phyloP scores from a whole-genome alignment of 2,113 vertebrate species.

The Probosciger aterrimus region DNA sequence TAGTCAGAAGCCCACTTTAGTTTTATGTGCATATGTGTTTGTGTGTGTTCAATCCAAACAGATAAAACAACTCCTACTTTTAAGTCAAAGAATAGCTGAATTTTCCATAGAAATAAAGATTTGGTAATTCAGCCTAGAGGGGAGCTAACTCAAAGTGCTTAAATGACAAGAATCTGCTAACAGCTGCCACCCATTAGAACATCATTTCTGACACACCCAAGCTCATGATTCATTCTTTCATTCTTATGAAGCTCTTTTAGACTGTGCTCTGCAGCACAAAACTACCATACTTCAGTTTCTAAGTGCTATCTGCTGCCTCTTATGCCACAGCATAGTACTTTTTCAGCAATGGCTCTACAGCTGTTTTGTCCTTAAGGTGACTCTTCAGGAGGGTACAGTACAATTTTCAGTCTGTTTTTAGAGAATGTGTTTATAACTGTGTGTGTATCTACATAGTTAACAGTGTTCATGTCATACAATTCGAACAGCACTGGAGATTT shows the following conservation, averaged over 20 bases:
- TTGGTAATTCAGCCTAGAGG: background rate
- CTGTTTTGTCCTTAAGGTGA: background rate
- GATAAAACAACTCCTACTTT: background rate
- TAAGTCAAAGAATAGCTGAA: background rate
- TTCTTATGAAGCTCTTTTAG: background rate
- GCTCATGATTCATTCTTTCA: background rate
- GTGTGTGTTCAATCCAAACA: background rate
- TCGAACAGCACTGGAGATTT: background rate
- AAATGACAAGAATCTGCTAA: constrained; percentile 13
- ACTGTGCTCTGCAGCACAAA: background rate
- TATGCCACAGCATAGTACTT: background rate
- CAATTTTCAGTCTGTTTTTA: background rate
- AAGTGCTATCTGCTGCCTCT: background rate
- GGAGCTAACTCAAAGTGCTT: background rate
- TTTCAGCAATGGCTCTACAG: background rate
- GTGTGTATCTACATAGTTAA: background rate
- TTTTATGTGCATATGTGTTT: background rate
- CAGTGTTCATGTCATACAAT: background rate
- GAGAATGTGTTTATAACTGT: background rate
- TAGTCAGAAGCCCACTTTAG: background rate
- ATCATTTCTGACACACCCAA: background rate
- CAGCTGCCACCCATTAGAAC: background rate
- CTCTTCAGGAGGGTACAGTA: background rate
- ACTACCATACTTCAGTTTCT: background rate
- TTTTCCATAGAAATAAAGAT: background rate